Conservation (phyloP, 2,888 invertebrate genomes). For the Oscheius sp. region DNA sequence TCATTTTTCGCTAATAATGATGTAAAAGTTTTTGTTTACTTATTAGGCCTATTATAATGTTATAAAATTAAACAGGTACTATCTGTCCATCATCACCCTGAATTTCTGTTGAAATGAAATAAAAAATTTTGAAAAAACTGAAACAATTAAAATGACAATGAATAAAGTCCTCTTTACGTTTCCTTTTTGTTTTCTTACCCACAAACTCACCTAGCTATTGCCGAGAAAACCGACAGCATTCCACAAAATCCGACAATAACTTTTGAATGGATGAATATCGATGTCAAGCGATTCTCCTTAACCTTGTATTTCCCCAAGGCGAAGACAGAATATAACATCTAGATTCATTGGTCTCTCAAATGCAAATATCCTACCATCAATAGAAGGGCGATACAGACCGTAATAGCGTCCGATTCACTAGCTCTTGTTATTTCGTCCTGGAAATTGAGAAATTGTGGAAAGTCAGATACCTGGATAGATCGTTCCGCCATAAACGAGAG, state of each 20-base stretch:
- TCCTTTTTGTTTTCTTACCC: neutral
- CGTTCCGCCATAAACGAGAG: slow-evolving; percentile 73
- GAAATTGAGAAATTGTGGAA: slow-evolving; percentile 24
- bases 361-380: slow-evolving; percentile 79
- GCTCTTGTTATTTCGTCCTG: slow-evolving; percentile 90
- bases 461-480: slow-evolving; percentile 59
- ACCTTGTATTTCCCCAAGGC: slow-evolving; percentile 82
- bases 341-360: neutral
- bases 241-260: slow-evolving; percentile 84
- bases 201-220: slow-evolving; percentile 77
- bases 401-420: slow-evolving; percentile 84
- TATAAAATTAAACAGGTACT: too few relatives aligned
- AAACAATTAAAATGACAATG: too few relatives aligned
- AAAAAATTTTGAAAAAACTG: too few relatives aligned
- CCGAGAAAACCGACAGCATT: slow-evolving; percentile 83
- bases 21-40: too few relatives aligned
- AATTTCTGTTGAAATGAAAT: too few relatives aligned
- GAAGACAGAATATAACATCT: slow-evolving; percentile 85
- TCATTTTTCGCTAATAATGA: too few relatives aligned
- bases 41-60: too few relatives aligned
- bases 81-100: too few relatives aligned
- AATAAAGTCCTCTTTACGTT: too few relatives aligned
- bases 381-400: slow-evolving; percentile 86
- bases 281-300: slow-evolving; percentile 41
- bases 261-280: slow-evolving; percentile 82